phyloP scores from a whole-genome alignment of 2,888 invertebrate genomes.

The Ptilodon capucinus region DNA sequence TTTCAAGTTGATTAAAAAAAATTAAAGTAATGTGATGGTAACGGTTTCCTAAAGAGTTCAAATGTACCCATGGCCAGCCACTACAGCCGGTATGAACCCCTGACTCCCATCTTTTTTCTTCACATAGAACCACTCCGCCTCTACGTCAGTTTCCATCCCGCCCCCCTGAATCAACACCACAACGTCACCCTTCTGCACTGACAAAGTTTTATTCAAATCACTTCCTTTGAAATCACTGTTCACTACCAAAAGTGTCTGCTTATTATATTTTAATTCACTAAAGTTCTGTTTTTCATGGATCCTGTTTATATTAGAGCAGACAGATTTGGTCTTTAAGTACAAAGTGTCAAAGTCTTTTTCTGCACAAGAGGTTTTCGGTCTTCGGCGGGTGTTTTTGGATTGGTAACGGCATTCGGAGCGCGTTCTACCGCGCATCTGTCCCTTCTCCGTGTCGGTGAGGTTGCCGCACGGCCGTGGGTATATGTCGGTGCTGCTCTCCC shows the following conservation, averaged over 20 bases:
- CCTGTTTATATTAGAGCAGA: constrained; percentile 58
- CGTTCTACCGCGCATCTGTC: constrained; percentile 83
- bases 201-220: constrained; percentile 82
- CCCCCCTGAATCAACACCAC: constrained; percentile 84
- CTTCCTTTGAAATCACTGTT: constrained; percentile 84
- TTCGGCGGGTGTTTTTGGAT: constrained; percentile 48
- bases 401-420: constrained; percentile 87
- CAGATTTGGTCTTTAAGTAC: constrained; percentile 83
- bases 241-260: constrained; percentile 88
- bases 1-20: no score
- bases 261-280: constrained; percentile 55
- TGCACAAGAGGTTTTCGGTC: constrained; percentile 78
- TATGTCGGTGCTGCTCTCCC: constrained; percentile 91
- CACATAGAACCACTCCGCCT: constrained; percentile 90
- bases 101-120: constrained; percentile 86
- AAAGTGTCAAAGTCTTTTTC: constrained; percentile 89
- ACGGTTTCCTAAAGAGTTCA: constrained; percentile 42
- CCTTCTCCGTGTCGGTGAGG: constrained; percentile 91
- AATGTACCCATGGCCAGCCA: constrained; percentile 90
- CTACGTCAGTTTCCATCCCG: constrained; percentile 71
- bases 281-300: constrained; percentile 45
- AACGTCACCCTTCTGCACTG: constrained; percentile 88
- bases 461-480: constrained; percentile 92
- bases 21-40: no score
- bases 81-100: constrained; percentile 89